Base-by-base conservation (phyloP, 2,797 vertebrate genomes). In the Helicolenus hilgendorfi region DNA sequence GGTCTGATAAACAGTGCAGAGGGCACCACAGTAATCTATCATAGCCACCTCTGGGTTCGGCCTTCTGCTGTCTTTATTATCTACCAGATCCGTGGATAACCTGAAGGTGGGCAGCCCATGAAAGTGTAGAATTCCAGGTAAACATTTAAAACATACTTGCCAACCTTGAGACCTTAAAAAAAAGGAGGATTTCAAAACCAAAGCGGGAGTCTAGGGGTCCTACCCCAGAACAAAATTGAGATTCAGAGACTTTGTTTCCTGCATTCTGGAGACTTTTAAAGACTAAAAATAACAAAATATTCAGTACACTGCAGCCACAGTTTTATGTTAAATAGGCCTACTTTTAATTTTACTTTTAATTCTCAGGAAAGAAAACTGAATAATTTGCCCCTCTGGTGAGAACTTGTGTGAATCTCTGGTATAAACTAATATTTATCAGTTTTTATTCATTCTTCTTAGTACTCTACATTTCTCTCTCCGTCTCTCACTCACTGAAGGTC, bases 1-100 rank as follows among this genome's bases (percentile, higher is more conserved):
- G 84, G 87, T 83, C 90, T 89, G 91, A 94, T 86, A 95, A 95
- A 94, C 84, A 80, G 77, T 31, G 65, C 76, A 76, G 86, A 86
- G 78, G 84, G 77, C 79, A 89, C 29, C 36, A 13, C 29, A 13
- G 79, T 72, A 53, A 94, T 95, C 86, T 72, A 60, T 94, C 92
- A 89, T 63, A 45, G 84, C 33, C 70, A 86, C 58, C 77, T 82
- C 62, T 63, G 75, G 81, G 49, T 79, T 71, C 53, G 81, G 83
- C 80, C 86, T 89, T 85, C 84, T 59, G 29, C 58, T 75, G 80
- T 80, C 79, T n/a, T 75, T 65, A 56, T 91, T 68, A 90, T 81
- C 73, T 80, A 31, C 41, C 41, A 35, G 72, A 92, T 81, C 49
- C 29, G 7, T 63, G 78, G 41, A n/a, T 31, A 35, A 65, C 55